These are phyloP conservation scores for Meloidogyne floridensis DNA, from an alignment of 1,140 invertebrate species.

Conservation along the genomic window DNA sequence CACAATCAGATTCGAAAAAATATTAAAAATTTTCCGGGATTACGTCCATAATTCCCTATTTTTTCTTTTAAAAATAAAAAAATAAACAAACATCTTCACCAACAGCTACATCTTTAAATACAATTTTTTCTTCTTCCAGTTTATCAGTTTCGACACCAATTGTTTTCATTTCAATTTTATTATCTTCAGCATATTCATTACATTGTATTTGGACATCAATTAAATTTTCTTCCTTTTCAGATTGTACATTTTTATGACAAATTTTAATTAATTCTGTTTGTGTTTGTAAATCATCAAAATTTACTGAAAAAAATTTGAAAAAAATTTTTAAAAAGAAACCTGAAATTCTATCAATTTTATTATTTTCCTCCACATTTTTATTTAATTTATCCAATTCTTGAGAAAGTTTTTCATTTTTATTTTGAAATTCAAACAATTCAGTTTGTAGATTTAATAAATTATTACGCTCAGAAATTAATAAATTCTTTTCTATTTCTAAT, in stretches of 20 bases:
- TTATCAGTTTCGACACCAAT: neutral
- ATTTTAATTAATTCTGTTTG: neutral
- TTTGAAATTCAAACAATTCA: neutral
- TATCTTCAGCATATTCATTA: neutral
- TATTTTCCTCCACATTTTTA: neutral
- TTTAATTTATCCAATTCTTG: neutral
- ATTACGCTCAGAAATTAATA: neutral
- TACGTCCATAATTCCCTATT: neutral
- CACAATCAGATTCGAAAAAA: too few species aligned
- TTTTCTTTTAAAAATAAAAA: neutral
- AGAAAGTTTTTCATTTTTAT: neutral
- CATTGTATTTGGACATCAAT: neutral
- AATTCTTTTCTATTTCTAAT: neutral
- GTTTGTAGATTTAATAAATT: neutral
- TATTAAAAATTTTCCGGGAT: too few species aligned
- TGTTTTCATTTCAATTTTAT: neutral
- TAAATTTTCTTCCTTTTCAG: neutral
- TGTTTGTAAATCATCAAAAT: neutral
- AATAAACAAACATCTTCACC: neutral
- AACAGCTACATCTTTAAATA: neutral
- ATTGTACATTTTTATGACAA: neutral
- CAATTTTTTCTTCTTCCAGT: neutral
- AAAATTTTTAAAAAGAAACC: neutral
- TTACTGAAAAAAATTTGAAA: neutral
- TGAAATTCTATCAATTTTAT: neutral